Evolutionary conservation across 1,140 invertebrate genomes (phyloP), one percentile per base, ranked within the genome.

Genomic region (Pseudoatta argentina): DNA sequence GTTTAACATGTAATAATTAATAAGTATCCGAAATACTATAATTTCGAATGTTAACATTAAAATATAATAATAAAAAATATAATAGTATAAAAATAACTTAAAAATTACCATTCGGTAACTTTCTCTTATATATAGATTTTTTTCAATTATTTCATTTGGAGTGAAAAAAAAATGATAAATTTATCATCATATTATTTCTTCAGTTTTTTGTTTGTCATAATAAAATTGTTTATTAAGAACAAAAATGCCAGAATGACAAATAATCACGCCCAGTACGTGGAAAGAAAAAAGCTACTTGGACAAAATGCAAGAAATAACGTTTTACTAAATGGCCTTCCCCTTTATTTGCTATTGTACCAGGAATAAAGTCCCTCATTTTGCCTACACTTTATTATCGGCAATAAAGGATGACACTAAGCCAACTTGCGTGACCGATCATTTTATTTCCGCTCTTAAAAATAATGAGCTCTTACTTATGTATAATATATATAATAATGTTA

Each of bases 241-340:
- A 21, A 67, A 44, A 53, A 67, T 18, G 0, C 10, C n/a, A 34
- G n/a, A 69, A 55, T 71, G 78, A 81, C 78, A 57, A 34, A 81
- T 57, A 69, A 57, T 44, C 64, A 71, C 34, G 75, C 5, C 24
- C 55, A 21, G 10, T 21, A 55, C 4, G 48, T 73, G 30, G 21
- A 48, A 21, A 10, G 34, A 12, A 71, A 81, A 57, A 69, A 71
- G 8, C 34, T 71, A 27, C 51, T 71, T 34, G 51, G 16, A 81
- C 59, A 81, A 81, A 81, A 71, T 81, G 51, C 51, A 71, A 71
- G 21, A 71, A 55, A 71, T 81, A 71, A 81, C 39, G 51, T 71
- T 81, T 59, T 81, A 39, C 21, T 5, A 16, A 10, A 14, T 57
- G 21, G 27, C 78, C 78, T 81, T 81, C 64, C 51, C 51, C 21